Evolutionary conservation across 2,113 vertebrate species (phyloP).

Genomic region (Rallus limicola): DNA sequence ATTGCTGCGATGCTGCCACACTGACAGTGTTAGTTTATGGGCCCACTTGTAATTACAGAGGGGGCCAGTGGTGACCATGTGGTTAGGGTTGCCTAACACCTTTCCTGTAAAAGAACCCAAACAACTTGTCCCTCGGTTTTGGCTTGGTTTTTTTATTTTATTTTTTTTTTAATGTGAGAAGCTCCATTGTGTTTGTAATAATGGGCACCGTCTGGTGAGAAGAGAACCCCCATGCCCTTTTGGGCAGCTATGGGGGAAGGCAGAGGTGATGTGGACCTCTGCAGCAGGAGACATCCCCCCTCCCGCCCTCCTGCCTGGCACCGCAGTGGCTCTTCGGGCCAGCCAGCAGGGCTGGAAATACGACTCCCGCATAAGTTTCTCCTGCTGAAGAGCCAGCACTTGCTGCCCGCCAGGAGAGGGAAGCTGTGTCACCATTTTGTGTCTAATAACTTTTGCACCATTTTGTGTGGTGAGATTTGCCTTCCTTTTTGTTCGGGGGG

Average conservation of each 20-base stretch:
- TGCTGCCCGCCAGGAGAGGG: fast-evolving
- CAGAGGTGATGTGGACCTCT: fast-evolving
- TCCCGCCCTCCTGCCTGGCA: neutral
- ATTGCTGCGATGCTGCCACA: neutral
- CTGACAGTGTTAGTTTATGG: neutral
- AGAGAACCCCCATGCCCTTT: neutral
- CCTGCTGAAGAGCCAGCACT: neutral
- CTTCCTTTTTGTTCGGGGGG: neutral
- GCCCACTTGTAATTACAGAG: neutral
- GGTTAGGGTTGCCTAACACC: neutral
- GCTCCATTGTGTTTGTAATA: neutral
- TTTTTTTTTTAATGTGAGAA: neutral
- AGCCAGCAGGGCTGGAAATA: neutral
- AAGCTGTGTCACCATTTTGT: neutral
- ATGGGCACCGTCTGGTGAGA: neutral
- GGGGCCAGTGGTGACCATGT: neutral
- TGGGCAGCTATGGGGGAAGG: too few relatives aligned
- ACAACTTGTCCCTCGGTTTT: too few relatives aligned
- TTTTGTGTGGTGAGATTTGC: neutral
- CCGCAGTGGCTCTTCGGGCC: fast-evolving
- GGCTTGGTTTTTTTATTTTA: neutral
- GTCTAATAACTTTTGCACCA: neutral
- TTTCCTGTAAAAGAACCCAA: neutral
- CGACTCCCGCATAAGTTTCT: fast-evolving
- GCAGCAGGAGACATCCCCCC: neutral